These are phyloP conservation scores for Cochlearius cochlearius DNA, from an alignment of 2,113 vertebrate species.

Conservation along the genomic window DNA sequence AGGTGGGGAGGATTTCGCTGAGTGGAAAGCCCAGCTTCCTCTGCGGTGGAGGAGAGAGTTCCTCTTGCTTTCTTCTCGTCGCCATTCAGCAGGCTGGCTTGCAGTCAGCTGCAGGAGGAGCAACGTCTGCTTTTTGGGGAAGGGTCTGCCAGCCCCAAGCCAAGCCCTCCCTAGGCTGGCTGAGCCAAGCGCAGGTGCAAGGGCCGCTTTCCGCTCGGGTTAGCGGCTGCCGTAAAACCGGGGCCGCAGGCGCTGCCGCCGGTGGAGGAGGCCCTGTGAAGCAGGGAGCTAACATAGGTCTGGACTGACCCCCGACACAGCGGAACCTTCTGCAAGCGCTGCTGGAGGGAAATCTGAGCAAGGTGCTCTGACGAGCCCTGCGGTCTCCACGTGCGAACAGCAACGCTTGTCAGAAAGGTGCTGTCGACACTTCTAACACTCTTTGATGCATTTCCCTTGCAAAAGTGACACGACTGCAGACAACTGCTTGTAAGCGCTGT, in stretches of 20 bases:
- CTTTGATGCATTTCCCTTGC: background rate
- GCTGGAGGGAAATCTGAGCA: background rate
- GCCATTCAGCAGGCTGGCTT: background rate
- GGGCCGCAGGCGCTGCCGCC: background rate
- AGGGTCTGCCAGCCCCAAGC: background rate
- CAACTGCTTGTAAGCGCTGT: background rate
- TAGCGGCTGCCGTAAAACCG: background rate
- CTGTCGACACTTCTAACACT: background rate
- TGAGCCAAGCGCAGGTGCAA: rapidly evolving
- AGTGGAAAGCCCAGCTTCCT: background rate
- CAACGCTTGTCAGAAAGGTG: background rate
- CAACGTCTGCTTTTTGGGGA: background rate
- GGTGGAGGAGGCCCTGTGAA: background rate
- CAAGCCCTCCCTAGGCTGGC: background rate
- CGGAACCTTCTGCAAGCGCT: rapidly evolving
- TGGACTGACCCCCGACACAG: background rate
- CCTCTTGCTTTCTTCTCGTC: background rate
- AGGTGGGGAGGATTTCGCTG: background rate
- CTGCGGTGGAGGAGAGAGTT: background rate
- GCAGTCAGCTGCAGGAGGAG: background rate
- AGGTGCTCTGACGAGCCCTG: background rate
- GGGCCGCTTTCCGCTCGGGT: background rate
- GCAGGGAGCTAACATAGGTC: background rate
- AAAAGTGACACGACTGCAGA: background rate
- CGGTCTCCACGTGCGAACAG: background rate